Percentiles rank a stretch among this genome's conserved stretches.
Conservation (phyloP, 2,888 invertebrate genomes). For the Trissolcus brochymenae region DNA sequence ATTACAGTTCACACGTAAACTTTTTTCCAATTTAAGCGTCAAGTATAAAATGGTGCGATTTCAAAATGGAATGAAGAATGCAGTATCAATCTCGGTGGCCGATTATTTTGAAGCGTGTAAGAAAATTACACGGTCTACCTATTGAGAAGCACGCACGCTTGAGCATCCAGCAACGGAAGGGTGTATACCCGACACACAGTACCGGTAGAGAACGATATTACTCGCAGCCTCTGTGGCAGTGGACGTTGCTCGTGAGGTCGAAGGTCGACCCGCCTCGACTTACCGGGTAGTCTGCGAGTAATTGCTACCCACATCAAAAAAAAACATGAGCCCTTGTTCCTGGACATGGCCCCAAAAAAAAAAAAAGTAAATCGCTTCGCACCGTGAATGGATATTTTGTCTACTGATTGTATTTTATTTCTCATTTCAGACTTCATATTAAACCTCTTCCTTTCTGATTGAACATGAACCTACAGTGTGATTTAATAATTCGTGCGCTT, state of each 20-base stretch:
- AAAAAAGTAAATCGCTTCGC: slow-evolving; percentile 60
- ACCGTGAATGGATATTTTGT: slow-evolving; percentile 58
- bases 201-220: slow-evolving; percentile 74
- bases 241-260: slow-evolving; percentile 69
- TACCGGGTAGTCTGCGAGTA: slow-evolving; percentile 72
- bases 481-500: slow-evolving; percentile 33
- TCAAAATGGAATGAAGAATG: slow-evolving; percentile 54
- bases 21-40: slow-evolving; percentile 29
- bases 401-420: slow-evolving; percentile 28
- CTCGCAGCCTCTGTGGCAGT: slow-evolving; percentile 71
- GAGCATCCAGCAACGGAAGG: slow-evolving; percentile 55
- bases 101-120: slow-evolving; percentile 70
- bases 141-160: slow-evolving; percentile 61
- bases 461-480: slow-evolving; percentile 31
- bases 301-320: slow-evolving; percentile 71
- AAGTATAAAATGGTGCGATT: slow-evolving; percentile 20
- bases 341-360: slow-evolving; percentile 22
- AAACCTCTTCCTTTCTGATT: slow-evolving; percentile 19
- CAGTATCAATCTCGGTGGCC: slow-evolving; percentile 64
- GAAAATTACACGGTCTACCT: slow-evolving; percentile 70
- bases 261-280: slow-evolving; percentile 74
- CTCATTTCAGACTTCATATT: slow-evolving; percentile 18
- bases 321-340: slow-evolving; percentile 65
- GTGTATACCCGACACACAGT: slow-evolving; percentile 57
- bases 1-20: slow-evolving; percentile 7